Percentiles rank a stretch among this genome's conserved stretches.
phyloP scores from a whole-genome alignment of 2,888 invertebrate genomes.

The Trilocha varians region DNA sequence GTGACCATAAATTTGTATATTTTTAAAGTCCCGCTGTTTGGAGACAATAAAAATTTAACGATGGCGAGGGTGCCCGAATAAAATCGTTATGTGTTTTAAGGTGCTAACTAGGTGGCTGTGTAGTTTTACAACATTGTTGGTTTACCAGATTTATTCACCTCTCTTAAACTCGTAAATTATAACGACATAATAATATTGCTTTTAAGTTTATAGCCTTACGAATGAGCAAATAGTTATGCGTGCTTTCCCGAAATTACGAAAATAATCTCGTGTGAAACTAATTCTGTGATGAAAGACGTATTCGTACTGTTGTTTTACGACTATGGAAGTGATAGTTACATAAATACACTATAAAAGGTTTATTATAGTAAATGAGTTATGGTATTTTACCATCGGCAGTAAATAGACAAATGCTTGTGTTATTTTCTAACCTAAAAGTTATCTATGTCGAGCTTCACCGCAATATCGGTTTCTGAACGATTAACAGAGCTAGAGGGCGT shows the following conservation, averaged over 20 bases:
- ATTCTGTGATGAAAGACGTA: neutral
- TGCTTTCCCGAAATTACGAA: neutral
- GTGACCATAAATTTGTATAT: slow-evolving; percentile 72
- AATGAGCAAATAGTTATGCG: neutral
- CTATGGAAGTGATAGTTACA: slow-evolving; percentile 13
- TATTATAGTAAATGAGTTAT: slow-evolving; percentile 27
- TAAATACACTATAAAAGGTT: slow-evolving; percentile 27
- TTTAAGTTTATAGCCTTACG: neutral
- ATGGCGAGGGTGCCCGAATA: slow-evolving; percentile 58
- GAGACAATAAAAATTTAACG: slow-evolving; percentile 71
- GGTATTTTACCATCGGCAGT: slow-evolving; percentile 44
- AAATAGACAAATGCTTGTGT: slow-evolving; percentile 65
- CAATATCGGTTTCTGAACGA: slow-evolving; percentile 73
- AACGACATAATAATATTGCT: neutral
- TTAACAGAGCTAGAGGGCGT: slow-evolving; percentile 74
- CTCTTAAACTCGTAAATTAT: neutral
- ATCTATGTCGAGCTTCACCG: slow-evolving; percentile 68
- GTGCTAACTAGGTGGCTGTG: slow-evolving; percentile 22
- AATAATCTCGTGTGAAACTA: neutral
- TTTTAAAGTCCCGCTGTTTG: slow-evolving; percentile 69
- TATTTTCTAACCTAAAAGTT: slow-evolving; percentile 63
- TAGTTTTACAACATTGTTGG: neutral
- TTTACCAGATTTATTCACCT: neutral
- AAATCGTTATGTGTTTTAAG: slow-evolving; percentile 51
- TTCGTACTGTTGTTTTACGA: neutral